phyloP scores from a whole-genome alignment of 2,797 vertebrate genomes.

The Rhynchonycteris naso region DNA sequence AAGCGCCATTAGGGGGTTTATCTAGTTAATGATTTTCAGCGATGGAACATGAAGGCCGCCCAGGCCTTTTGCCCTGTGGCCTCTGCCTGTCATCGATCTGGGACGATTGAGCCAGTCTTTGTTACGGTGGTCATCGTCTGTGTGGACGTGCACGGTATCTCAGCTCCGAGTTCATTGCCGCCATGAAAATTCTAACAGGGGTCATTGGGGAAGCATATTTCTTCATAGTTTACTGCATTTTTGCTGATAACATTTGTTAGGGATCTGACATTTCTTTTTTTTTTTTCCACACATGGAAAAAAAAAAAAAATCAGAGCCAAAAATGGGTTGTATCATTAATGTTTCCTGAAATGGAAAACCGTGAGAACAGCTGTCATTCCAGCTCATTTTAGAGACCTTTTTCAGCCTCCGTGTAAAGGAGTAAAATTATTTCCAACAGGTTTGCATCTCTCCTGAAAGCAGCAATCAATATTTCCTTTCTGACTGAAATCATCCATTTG shows the following conservation, averaged over 20 bases:
- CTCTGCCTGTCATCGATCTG: slow-evolving; percentile 62
- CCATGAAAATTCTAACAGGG: slow-evolving; percentile 60
- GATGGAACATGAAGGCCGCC: slow-evolving; percentile 56
- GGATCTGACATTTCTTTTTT: slow-evolving; percentile 66
- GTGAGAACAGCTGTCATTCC: slow-evolving; percentile 70
- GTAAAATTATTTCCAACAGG: slow-evolving; percentile 66
- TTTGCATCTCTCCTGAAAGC: slow-evolving; percentile 74
- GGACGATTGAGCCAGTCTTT: slow-evolving; percentile 65
- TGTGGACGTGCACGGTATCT: slow-evolving; percentile 46
- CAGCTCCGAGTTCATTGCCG: slow-evolving; percentile 57
- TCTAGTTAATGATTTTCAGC: slow-evolving; percentile 70
- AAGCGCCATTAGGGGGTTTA: slow-evolving; percentile 56
- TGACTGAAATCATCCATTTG: slow-evolving; percentile 60
- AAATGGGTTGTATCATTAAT: slow-evolving; percentile 73
- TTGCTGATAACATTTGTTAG: slow-evolving; percentile 62
- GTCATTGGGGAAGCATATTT: background rate
- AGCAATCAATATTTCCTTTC: slow-evolving; percentile 63
- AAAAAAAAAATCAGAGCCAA: slow-evolving; percentile 56
- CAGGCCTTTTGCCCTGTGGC: slow-evolving; percentile 44
- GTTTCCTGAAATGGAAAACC: slow-evolving; percentile 66
- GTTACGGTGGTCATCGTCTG: slow-evolving; percentile 39
- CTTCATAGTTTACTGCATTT: slow-evolving; percentile 33
- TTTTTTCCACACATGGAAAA: slow-evolving; percentile 6
- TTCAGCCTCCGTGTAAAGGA: slow-evolving; percentile 55
- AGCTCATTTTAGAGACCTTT: slow-evolving; percentile 67